These are phyloP conservation scores for Odocoileus virginianus DNA, from an alignment of 2,113 vertebrate genomes.

Conservation along the genomic window DNA sequence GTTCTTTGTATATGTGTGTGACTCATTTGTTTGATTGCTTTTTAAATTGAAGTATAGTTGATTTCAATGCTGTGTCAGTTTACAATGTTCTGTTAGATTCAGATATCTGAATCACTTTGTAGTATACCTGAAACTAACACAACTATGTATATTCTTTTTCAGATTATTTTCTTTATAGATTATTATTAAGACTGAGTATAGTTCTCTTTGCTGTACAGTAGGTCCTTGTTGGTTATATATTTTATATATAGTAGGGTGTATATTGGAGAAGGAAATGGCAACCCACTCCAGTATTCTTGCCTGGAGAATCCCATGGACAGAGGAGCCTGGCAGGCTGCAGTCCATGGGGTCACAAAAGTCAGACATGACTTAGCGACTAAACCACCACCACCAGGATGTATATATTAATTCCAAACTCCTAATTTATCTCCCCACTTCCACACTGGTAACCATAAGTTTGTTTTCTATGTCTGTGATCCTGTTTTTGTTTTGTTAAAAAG, in stretches of 20 bases:
- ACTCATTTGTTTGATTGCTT: not conserved
- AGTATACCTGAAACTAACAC: not conserved
- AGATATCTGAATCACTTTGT: not conserved
- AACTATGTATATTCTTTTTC: not conserved
- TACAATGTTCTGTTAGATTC: not conserved
- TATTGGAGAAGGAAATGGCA: not conserved
- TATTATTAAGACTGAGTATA: not conserved
- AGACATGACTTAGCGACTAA: not conserved
- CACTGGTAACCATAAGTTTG: not conserved
- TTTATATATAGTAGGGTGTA: not conserved
- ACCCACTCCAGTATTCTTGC: too few relatives aligned
- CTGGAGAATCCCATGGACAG: not conserved
- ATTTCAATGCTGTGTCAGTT: not conserved
- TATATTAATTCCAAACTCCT: not conserved
- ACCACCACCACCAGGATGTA: not conserved
- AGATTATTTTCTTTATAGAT: not conserved
- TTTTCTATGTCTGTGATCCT: not conserved
- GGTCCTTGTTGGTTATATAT: not conserved
- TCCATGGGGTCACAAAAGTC: not conserved
- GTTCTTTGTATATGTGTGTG: not conserved
- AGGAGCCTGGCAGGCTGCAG: not conserved
- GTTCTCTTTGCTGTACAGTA: not conserved
- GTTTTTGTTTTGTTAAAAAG: not conserved
- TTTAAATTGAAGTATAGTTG: not conserved
- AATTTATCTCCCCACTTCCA: not conserved